Conservation (phyloP, 2,113 vertebrate genomes). For the Meriones unguiculatus region DNA sequence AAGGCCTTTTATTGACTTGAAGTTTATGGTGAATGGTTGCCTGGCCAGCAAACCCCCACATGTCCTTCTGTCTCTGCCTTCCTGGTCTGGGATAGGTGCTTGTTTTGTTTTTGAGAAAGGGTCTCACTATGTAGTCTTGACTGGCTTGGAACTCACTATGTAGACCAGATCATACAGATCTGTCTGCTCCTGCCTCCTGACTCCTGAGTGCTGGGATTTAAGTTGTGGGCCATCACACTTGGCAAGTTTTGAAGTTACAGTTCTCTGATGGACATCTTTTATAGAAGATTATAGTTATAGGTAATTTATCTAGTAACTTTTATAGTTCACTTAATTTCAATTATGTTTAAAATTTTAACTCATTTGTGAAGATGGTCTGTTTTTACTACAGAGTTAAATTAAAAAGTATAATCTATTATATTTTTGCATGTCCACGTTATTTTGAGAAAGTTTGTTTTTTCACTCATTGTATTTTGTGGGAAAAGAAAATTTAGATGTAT, state of each 20-base stretch:
- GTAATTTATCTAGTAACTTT: conserved; percentile 8
- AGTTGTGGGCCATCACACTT: neutral
- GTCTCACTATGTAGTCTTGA: neutral
- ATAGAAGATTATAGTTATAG: neutral
- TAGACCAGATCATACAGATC: neutral
- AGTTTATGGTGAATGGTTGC: neutral
- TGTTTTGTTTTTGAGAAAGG: neutral
- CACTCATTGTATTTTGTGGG: neutral
- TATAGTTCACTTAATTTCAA: neutral
- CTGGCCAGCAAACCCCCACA: neutral
- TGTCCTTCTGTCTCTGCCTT: neutral
- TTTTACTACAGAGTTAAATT: neutral
- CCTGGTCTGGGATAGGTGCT: neutral
- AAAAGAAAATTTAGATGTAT: neutral
- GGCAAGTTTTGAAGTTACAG: conserved; percentile 30
- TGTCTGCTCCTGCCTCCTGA: neutral
- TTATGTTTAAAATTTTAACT: neutral
- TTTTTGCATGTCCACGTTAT: neutral
- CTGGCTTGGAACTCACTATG: neutral
- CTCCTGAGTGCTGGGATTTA: neutral
- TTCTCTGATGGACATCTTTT: neutral
- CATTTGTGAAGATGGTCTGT: neutral
- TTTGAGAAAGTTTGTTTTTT: neutral
- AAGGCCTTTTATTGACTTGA: neutral
- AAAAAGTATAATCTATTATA: neutral